Evolutionary conservation across 2,888 invertebrate species (phyloP), one percentile per base, ranked within the genome.

Genomic region (Dryomyza anilis): DNA sequence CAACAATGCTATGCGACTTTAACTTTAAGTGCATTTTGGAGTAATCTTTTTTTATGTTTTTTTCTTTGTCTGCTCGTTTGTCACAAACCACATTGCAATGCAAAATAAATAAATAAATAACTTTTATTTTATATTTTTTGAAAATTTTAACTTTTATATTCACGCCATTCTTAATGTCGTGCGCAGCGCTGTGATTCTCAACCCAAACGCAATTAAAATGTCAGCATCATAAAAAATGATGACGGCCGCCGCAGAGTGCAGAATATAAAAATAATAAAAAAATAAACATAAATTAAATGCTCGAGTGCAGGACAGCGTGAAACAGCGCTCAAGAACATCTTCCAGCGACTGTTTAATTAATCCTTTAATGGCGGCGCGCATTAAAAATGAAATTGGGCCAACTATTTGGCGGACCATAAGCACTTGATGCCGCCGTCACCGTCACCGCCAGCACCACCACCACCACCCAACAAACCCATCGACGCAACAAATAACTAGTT

Each of bases 181-280:
- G n/a, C n/a, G n/a, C n/a, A 58, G 62, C 56, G 60, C 69, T 59
- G 65, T 66, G 70, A 72, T 70, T 68, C 60, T 50, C 62, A 63
- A 69, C 65, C 67, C 71, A 67, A 70, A 71, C 65, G 70, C 72
- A 72, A 72, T 72, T 71, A 72, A 70, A 70, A 70, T 70, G 69
- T 71, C 71, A 70, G 67, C 61, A 67, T 71, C 64, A 64, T 67
- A 69, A 70, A 71, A 69, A 70, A 67, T 55, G 23, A 67, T 52
- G 52, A 55, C 50, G 66, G 43, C 50, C 50, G n/a, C 14, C 14
- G 39, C 43, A 23, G 10, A 48, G 57, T 39, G 21, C 23, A 43
- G 12, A 55, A 21, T 23, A 50, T 4, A 25, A 25, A 23, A 33
- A 60, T 50, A 25, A 14, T 10, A 55, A 29, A 53, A 29, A 21